phyloP scores from a whole-genome alignment of 2,797 vertebrate species.

The Sus cebifrons region DNA sequence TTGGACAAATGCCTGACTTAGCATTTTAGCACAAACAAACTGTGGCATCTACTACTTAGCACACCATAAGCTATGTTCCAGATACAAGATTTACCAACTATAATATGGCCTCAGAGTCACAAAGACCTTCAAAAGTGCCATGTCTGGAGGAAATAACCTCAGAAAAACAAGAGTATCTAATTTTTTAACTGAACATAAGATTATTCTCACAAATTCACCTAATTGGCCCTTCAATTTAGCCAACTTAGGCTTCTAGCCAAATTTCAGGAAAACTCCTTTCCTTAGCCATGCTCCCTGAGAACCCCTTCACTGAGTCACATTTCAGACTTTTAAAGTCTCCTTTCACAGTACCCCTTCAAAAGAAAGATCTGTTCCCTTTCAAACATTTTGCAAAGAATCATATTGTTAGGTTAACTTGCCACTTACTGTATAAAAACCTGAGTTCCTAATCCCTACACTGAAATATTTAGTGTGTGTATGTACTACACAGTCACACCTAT shows the following conservation, averaged over 20 bases:
- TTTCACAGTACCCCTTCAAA: neutral
- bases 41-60: neutral
- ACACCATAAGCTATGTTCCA: neutral
- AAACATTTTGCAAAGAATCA: constrained; percentile 49
- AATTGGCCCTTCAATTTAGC: neutral
- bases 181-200: constrained; percentile 48
- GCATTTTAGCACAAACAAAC: constrained; percentile 44
- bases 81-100: constrained; percentile 14
- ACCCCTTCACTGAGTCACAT: constrained; percentile 39
- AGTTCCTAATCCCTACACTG: neutral
- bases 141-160: neutral
- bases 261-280: constrained; percentile 38
- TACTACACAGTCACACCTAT: constrained; percentile 26
- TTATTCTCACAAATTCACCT: neutral
- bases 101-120: neutral
- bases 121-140: constrained; percentile 31
- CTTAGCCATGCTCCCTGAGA: neutral
- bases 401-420: constrained; percentile 47
- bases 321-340: constrained; percentile 36
- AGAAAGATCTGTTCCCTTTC: constrained; percentile 28
- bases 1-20: constrained; percentile 44
- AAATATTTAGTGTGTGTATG: constrained; percentile 64
- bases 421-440: constrained; percentile 14
- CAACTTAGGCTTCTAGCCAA: constrained; percentile 8
- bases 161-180: constrained; percentile 1